Base-by-base conservation (phyloP, 1,140 invertebrate genomes). In the Helicoverpa armigera region DNA sequence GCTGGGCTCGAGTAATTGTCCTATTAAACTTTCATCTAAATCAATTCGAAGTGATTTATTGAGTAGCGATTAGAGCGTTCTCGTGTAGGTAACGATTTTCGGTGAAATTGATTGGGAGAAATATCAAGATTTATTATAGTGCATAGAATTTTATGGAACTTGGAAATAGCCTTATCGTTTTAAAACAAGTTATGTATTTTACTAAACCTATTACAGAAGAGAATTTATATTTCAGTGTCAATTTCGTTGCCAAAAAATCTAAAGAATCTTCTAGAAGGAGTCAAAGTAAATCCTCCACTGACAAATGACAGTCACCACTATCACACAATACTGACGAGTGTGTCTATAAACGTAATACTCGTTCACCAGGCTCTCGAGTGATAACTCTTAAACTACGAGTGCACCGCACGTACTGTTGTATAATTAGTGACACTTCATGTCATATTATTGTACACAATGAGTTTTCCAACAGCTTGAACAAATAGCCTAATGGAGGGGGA, bases 21-120 rank as follows among this genome's bases (percentile, higher is more conserved):
- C 56, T 18, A 12, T 13, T 61, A 58, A 58, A 58, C 70, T 73
- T 73, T 58, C 31, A n/a, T 58, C 14, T 43, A 18, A 77, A 67
- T 76, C 60, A 50, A 76, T 63, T 76, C 51, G 61, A 67, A 54
- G 35, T 61, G 50, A 61, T 65, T 63, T 76, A 31, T 29, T 43
- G 67, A 54, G 14, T 11, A 65, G 29, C 31, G 31, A 67, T 67
- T 53, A 43, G 51, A 61, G 12, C 1, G 50, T 65, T 54, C n/a
- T 67, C 11, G 50, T 50, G 67, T 31, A 67, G 61, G 43, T 43
- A 51, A 43, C 35, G 12, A 18, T 53, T 54, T 43, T 54, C n/a
- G 29, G 48, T 65, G 18, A 77, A 23, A 67, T 54, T 77, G 10
- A 53, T 77, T 77, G 60, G 5, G 50, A 14, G 61, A 61, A 77